Evolutionary conservation across 2,888 invertebrate genomes (phyloP).

Genomic region (Tuberolachnus salignus): DNA sequence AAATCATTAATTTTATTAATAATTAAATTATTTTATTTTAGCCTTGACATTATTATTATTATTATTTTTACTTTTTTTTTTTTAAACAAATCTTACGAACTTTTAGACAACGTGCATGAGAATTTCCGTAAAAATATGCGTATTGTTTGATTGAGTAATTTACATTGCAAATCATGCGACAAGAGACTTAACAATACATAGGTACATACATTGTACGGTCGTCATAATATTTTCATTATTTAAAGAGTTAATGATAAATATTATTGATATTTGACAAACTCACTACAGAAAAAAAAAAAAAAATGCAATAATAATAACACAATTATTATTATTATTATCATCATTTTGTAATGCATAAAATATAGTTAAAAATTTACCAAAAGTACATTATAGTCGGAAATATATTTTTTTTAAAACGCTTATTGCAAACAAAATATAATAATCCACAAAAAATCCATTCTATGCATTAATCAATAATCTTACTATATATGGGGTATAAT

Average conservation of each 20-base stretch:
- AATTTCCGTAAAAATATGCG: conserved; percentile 28
- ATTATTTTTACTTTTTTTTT: not conserved
- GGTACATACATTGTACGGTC: not conserved
- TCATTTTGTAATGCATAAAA: too few species aligned
- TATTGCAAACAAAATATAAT: too few species aligned
- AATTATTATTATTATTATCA: not conserved
- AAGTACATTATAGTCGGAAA: too few species aligned
- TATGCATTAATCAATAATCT: too few species aligned
- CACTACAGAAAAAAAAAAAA: not conserved
- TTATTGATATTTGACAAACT: conserved; percentile 6
- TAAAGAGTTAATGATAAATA: not conserved
- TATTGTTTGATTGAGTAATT: conserved; percentile 25
- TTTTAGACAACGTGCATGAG: not conserved
- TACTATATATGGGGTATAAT: too few species aligned
- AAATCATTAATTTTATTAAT: not conserved
- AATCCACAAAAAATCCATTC: too few species aligned
- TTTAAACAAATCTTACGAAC: not conserved
- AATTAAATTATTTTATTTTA: not conserved
- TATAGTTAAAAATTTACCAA: too few species aligned
- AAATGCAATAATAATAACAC: not conserved
- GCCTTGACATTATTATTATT: not conserved
- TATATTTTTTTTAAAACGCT: too few species aligned
- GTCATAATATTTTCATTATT: conserved; percentile 36
- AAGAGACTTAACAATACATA: not conserved
- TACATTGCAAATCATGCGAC: conserved; percentile 40